Conservation (phyloP, 1,140 invertebrate species). For the Archivesica marissinica region DNA sequence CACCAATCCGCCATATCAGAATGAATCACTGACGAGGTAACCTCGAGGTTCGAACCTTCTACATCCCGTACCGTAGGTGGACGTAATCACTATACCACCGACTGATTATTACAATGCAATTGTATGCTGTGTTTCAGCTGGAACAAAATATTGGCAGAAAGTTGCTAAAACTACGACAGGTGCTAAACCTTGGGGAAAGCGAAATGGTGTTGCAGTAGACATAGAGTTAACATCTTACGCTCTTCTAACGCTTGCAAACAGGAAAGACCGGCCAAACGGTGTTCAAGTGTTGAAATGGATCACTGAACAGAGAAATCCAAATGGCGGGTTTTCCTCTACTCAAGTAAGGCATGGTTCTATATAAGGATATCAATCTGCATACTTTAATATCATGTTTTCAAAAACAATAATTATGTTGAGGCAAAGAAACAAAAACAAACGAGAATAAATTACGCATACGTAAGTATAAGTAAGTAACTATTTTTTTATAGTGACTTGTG, state of each 20-base stretch:
- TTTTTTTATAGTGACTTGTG: too few relatives aligned
- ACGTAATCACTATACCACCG: too few relatives aligned
- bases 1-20: too few relatives aligned
- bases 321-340: conserved; percentile 93
- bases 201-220: conserved; percentile 87
- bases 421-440: background rate
- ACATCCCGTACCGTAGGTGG: too few relatives aligned
- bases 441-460: background rate
- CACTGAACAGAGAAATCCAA: conserved; percentile 90
- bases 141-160: conserved; percentile 50
- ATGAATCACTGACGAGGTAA: too few relatives aligned
- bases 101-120: too few relatives aligned
- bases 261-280: conserved; percentile 80
- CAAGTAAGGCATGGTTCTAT: conserved; percentile 68
- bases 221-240: conserved; percentile 94
- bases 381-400: too few relatives aligned
- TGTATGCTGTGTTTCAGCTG: too few relatives aligned
- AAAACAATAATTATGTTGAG: background rate
- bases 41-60: too few relatives aligned
- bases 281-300: conserved; percentile 94
- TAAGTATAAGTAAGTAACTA: too few relatives aligned
- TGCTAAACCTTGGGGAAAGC: conserved; percentile 21
- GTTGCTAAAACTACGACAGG: background rate
- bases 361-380: too few relatives aligned
- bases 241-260: conserved; percentile 86